Evolutionary conservation across 2,888 invertebrate species (phyloP).

Genomic region (Oxytorus armatus): DNA sequence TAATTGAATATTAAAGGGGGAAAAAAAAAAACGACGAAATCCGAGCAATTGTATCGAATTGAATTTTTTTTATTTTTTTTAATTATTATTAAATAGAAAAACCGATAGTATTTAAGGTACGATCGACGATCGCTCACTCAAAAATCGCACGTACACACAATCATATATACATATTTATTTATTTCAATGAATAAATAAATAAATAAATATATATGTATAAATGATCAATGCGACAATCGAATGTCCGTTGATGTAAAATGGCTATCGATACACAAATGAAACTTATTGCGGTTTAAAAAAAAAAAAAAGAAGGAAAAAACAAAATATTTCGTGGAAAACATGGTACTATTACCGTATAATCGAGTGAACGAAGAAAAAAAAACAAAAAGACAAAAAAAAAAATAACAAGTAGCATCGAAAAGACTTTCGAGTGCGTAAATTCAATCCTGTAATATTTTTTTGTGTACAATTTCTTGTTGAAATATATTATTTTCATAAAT

Average conservation of each 20-base stretch:
- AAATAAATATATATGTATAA: slow-evolving; percentile 38
- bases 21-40: slow-evolving; percentile 32
- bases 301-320: too few species aligned
- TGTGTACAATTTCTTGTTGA: slow-evolving; percentile 74
- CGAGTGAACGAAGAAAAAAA: slow-evolving; percentile 43
- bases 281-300: slow-evolving; percentile 46
- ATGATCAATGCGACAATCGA: slow-evolving; percentile 49
- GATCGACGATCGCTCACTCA: slow-evolving; percentile 34
- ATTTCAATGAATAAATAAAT: slow-evolving; percentile 34
- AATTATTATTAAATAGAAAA: slow-evolving; percentile 10
- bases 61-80: slow-evolving; percentile 36
- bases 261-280: slow-evolving; percentile 50
- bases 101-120: slow-evolving; percentile 42
- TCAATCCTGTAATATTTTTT: slow-evolving; percentile 73
- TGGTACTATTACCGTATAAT: slow-evolving; percentile 58
- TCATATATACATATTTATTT: slow-evolving; percentile 33
- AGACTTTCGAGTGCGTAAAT: slow-evolving; percentile 68
- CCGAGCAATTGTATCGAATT: slow-evolving; percentile 37
- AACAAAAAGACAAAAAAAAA: too few species aligned
- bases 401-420: slow-evolving; percentile 64
- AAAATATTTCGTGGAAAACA: slow-evolving; percentile 52
- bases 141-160: too few species aligned
- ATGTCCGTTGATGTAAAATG: slow-evolving; percentile 42
- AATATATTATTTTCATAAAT: slow-evolving; percentile 74
- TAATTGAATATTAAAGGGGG: slow-evolving; percentile 54